A percentile compares a stretch with the other conserved stretches of the same genome.
These are phyloP conservation scores for Rhincodon typus DNA, from an alignment of 2,797 vertebrate genomes.

Conservation along the genomic window DNA sequence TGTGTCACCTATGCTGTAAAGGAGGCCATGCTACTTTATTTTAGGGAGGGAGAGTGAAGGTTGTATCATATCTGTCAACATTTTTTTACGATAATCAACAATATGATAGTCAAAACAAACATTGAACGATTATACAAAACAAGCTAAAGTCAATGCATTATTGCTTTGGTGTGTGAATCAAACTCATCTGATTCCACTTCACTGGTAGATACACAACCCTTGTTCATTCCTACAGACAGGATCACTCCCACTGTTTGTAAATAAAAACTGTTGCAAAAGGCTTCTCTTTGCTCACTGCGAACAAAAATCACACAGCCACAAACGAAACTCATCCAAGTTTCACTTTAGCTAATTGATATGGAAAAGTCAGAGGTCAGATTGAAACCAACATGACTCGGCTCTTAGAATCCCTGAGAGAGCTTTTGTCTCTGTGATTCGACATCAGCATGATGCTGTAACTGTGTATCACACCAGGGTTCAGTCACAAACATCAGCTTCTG, in stretches of 20 bases:
- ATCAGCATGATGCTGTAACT: neutral
- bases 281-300: conserved; percentile 43
- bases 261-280: conserved; percentile 44
- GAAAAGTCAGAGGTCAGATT: conserved; percentile 42
- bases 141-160: conserved; percentile 11
- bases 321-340: conserved; percentile 41
- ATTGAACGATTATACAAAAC: neutral
- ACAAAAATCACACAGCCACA: conserved; percentile 39
- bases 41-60: neutral
- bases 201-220: too few species aligned
- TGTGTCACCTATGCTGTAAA: neutral
- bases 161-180: neutral
- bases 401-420: conserved; percentile 29
- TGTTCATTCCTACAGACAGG: conserved; percentile 1
- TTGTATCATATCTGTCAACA: too few species aligned
- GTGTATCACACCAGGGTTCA: conserved; percentile 5
- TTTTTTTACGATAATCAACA: neutral
- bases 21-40: neutral
- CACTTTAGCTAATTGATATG: conserved; percentile 45
- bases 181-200: neutral
- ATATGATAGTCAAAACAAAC: neutral
- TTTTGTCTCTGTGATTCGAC: conserved; percentile 39
- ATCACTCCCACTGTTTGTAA: conserved; percentile 40
- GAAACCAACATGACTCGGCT: conserved; percentile 24
- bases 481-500: conserved; percentile 28